These are phyloP conservation scores for Strigamia transsilvanica DNA, from an alignment of 2,888 invertebrate species.

Conservation along the genomic window DNA sequence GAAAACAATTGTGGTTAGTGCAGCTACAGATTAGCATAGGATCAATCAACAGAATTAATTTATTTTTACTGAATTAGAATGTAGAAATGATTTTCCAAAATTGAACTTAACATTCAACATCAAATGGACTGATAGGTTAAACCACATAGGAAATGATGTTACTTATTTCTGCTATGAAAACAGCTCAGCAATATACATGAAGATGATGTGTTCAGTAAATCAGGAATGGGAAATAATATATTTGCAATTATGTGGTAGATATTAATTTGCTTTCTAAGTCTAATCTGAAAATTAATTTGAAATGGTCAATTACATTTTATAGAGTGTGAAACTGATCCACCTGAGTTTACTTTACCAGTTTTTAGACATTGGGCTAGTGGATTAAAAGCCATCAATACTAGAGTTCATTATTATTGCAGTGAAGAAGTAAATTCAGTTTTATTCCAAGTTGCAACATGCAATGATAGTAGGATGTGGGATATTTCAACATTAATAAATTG, in stretches of 20 bases:
- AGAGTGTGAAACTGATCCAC: slow-evolving; percentile 11
- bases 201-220: neutral
- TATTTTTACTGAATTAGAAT: neutral
- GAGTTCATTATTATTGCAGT: slow-evolving; percentile 8
- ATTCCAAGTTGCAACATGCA: slow-evolving; percentile 18
- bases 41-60: neutral
- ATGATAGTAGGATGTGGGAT: slow-evolving; percentile 7
- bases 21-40: too few relatives aligned
- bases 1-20: neutral
- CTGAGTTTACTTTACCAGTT: neutral
- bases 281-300: too few relatives aligned
- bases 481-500: neutral
- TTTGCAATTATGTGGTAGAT: neutral
- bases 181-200: neutral
- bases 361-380: neutral
- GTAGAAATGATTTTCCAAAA: neutral
- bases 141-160: neutral
- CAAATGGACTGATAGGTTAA: neutral
- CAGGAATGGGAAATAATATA: slow-evolving; percentile 4
- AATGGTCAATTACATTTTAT: neutral
- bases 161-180: slow-evolving; percentile 22
- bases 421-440: slow-evolving; percentile 14
- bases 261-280: too few relatives aligned
- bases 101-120: neutral
- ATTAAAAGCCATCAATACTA: neutral